phyloP scores from a whole-genome alignment of 2,113 vertebrate species.

The Hiodon tergisus region DNA sequence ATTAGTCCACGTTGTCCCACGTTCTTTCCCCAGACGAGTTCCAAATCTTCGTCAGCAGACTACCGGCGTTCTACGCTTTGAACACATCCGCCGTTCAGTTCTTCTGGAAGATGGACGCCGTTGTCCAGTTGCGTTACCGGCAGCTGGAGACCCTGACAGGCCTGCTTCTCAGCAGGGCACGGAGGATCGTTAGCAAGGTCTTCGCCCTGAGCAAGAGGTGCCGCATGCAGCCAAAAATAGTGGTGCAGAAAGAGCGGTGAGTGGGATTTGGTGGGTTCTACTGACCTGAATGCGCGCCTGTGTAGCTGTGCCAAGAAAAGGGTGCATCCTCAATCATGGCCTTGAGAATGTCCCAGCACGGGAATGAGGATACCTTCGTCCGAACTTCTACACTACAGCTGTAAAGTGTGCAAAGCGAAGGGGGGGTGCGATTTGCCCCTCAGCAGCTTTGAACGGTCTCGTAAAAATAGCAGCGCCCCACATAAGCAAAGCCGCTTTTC shows the following conservation, averaged over 20 bases:
- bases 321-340: no score
- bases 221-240: slow-evolving; percentile 62
- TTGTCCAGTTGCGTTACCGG: slow-evolving; percentile 62
- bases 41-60: slow-evolving; percentile 62
- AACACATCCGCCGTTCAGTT: slow-evolving; percentile 66
- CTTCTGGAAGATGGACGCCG: slow-evolving; percentile 61
- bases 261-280: neutral
- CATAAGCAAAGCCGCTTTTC: neutral
- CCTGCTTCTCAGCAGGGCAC: slow-evolving; percentile 60
- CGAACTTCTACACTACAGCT: no score
- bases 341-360: no score
- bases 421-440: neutral
- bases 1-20: slow-evolving; percentile 27
- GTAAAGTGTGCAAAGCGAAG: no score
- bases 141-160: slow-evolving; percentile 58
- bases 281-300: no score
- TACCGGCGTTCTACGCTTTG: slow-evolving; percentile 62
- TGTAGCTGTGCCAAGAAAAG: no score
- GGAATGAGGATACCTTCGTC: no score
- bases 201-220: slow-evolving; percentile 72
- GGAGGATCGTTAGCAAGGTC: slow-evolving; percentile 61
- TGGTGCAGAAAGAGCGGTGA: slow-evolving; percentile 64
- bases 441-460: neutral
- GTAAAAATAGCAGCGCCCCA: neutral
- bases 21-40: slow-evolving; percentile 60